A percentile compares a stretch with the other conserved stretches of the same genome.
phyloP scores from a whole-genome alignment of 2,113 vertebrate species.

The Rutilus rutilus region DNA sequence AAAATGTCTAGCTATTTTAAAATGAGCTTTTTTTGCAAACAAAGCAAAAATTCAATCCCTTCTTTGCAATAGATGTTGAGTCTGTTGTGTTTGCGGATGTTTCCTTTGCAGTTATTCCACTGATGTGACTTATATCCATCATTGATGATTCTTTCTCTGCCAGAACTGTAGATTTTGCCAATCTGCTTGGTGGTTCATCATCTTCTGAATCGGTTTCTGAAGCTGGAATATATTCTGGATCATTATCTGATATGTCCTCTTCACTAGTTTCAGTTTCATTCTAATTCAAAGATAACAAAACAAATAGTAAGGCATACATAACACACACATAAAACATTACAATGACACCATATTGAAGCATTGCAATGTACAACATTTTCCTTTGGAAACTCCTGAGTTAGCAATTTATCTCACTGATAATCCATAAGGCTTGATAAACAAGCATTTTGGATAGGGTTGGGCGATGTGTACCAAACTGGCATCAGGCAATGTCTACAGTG shows the following conservation, averaged over 20 bases:
- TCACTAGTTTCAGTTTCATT: constrained; percentile 7
- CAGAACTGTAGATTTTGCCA: constrained; percentile 15
- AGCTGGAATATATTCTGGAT: constrained; percentile 13
- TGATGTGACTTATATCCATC: constrained; percentile 1
- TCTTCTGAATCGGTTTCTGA: constrained; percentile 19
- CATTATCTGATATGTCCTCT: constrained; percentile 22
- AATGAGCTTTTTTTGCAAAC: constrained; percentile 10
- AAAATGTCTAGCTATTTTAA: constrained; percentile 8
- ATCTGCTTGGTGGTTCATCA: constrained; percentile 2
- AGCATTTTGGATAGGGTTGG: neutral
- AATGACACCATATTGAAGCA: constrained; percentile 14
- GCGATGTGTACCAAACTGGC: too few relatives aligned
- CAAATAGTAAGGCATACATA: neutral
- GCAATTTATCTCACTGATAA: neutral
- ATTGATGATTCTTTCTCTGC: neutral
- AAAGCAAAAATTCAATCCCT: neutral
- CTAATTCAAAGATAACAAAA: constrained; percentile 17
- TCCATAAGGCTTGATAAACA: neutral
- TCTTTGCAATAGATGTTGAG: neutral
- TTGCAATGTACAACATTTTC: neutral
- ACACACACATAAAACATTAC: neutral
- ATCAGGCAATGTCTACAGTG: too few relatives aligned
- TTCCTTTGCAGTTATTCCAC: neutral
- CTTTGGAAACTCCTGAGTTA: neutral
- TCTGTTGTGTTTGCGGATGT: neutral